A percentile compares a stretch with the other conserved stretches of the same genome.
phyloP scores from a whole-genome alignment of 2,113 vertebrate genomes.

The Salminus brasiliensis region DNA sequence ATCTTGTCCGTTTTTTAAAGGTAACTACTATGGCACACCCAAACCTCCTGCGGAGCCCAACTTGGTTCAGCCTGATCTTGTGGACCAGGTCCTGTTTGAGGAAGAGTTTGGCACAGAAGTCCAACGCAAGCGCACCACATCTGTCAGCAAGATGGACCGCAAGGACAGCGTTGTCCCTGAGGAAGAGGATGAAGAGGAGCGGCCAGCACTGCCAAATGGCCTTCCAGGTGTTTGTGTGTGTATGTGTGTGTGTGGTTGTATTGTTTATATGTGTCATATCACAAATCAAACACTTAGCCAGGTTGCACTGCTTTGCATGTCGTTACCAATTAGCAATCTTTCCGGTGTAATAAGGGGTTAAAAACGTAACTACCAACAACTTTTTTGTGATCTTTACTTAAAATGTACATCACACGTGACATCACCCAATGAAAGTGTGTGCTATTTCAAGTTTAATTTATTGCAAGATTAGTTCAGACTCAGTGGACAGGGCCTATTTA shows the following conservation, averaged over 20 bases:
- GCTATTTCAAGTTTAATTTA: no score
- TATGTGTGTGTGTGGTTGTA: not conserved
- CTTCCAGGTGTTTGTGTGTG: slow-evolving; percentile 84
- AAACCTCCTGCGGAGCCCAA: slow-evolving; percentile 95
- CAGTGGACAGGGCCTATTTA: no score
- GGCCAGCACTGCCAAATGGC: slow-evolving; percentile 87
- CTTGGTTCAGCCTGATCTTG: slow-evolving; percentile 92
- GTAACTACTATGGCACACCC: slow-evolving; percentile 97
- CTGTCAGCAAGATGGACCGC: slow-evolving; percentile 97
- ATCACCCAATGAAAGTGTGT: no score
- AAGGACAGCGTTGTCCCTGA: slow-evolving; percentile 93
- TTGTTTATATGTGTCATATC: no score
- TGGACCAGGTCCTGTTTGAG: slow-evolving; percentile 96
- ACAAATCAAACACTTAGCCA: no score
- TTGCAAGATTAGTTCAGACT: no score
- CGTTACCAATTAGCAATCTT: no score
- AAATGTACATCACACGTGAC: no score
- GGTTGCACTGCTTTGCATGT: no score
- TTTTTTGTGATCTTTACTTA: no score
- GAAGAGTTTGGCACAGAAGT: slow-evolving; percentile 94
- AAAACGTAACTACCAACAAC: no score
- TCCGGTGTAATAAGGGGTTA: no score
- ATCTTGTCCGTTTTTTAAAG: slow-evolving; percentile 64
- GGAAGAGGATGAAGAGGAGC: slow-evolving; percentile 97
- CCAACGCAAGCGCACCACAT: slow-evolving; percentile 93